A percentile compares a stretch with the other conserved stretches of the same genome.
Conservation (phyloP, 2,797 vertebrate genomes). For the Coilia nasus region DNA sequence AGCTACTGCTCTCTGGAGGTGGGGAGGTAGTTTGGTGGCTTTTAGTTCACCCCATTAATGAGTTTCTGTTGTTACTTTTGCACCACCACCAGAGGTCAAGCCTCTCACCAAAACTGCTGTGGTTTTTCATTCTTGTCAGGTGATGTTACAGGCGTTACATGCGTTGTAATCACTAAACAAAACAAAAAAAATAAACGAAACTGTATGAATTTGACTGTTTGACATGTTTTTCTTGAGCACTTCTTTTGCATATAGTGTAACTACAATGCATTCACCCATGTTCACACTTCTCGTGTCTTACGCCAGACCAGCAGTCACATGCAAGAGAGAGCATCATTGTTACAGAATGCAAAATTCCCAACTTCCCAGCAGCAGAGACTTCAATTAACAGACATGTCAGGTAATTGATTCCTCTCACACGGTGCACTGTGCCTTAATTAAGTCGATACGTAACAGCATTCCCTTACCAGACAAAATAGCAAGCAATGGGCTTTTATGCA, state of each 20-base stretch:
- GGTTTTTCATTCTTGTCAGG: constrained; percentile 13
- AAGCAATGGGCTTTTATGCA: background rate
- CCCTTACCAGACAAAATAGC: background rate
- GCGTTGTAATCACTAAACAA: background rate
- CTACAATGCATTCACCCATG: background rate
- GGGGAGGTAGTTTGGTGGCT: background rate
- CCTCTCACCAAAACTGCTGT: constrained; percentile 15
- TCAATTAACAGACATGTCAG: background rate
- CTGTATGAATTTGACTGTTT: background rate
- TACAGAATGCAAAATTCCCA: background rate
- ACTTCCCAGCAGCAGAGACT: background rate
- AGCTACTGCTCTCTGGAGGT: background rate
- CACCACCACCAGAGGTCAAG: constrained; percentile 20
- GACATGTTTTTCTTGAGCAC: background rate
- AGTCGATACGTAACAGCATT: background rate
- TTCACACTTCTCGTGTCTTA: background rate
- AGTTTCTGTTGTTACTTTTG: constrained; percentile 6
- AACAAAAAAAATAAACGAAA: background rate
- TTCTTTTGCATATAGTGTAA: background rate
- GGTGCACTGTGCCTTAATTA: background rate
- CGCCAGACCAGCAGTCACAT: background rate
- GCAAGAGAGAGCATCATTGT: background rate
- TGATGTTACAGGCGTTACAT: constrained; percentile 10
- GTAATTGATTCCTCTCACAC: background rate
- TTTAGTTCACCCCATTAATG: constrained; percentile 9